Base-by-base conservation (phyloP, 2,113 vertebrate species). In the Tyrannus savana region DNA sequence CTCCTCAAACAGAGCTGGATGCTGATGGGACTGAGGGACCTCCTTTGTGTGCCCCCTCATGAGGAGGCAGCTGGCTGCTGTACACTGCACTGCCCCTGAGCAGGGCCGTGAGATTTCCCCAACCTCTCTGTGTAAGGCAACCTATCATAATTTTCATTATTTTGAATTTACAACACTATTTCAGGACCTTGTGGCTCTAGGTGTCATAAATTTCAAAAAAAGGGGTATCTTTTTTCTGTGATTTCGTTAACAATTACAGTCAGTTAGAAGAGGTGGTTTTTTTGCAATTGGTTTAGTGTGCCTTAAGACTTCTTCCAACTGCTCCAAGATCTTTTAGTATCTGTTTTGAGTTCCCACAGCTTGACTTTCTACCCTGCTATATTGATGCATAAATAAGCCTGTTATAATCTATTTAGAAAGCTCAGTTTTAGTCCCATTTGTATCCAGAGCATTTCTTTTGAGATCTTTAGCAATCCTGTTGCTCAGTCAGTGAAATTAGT, bases 401-500 rank as follows among this genome's bases (percentile, higher is more conserved):
- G 12, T 72, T 96, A 77, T 66, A 60, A 66, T 75, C 59, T 74
- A 67, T 72, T 81, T 84, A 91, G 68, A n/a, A 42, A 93, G 68
- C 19, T 85, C 67, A 23, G 25, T 64, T 95, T 93, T 78, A 81
- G 92, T 75, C 19, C 80, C 47, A 74, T 93, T 93, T 94, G n/a
- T 79, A 80, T 67, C 75, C 79, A 84, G 62, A 83, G 39, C 33
- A 30, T 52, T 96, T 92, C 39, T 86, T 81, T 86, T 28, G 53
- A 92, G 60, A 84, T 41, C 52, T 93, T 90, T 56, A 64, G 21
- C 73, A 97, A 84, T 81, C 44, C 87, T 73, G 10, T 68, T 91
- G 91, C 56, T 76, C 63, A 91, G 87, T 85, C 68, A 68, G 44
- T 72, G 60, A 81, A 96, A 90, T 95, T 67, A 84, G 73, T 87